Conservation (phyloP, 2,113 vertebrate species). For the Leuciscus idus region DNA sequence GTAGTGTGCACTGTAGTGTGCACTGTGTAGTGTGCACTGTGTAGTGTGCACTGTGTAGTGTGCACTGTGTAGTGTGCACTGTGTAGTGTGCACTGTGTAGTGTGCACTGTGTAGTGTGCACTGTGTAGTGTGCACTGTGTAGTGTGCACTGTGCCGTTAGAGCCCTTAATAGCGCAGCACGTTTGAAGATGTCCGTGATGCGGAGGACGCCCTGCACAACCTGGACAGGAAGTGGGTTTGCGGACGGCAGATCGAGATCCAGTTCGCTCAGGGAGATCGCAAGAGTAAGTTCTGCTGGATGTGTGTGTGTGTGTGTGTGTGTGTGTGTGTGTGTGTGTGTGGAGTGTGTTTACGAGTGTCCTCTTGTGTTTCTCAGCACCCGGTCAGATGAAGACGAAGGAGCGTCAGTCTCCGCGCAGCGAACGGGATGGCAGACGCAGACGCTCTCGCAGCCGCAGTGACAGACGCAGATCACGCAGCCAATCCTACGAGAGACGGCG, state of each 20-base stretch:
- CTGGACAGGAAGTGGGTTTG: slow-evolving; percentile 98
- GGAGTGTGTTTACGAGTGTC: no score
- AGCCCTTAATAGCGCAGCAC: slow-evolving; percentile 88
- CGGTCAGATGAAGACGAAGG: slow-evolving; percentile 96
- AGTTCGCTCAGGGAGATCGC: slow-evolving; percentile 95
- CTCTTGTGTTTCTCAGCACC: slow-evolving; percentile 77
- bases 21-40: no score
- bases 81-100: no score
- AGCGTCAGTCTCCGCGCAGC: slow-evolving; percentile 86
- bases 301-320: neutral
- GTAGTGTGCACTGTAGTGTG: no score
- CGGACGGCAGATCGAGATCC: slow-evolving; percentile 97
- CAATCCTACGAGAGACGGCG: slow-evolving; percentile 89
- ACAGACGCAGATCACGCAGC: slow-evolving; percentile 87
- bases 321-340: no score
- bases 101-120: no score
- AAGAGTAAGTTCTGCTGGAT: slow-evolving; percentile 84
- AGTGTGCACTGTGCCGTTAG: neutral
- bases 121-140: no score
- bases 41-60: neutral
- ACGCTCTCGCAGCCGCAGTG: slow-evolving; percentile 90
- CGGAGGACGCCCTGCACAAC: slow-evolving; percentile 95
- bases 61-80: no score
- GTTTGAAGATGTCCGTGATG: slow-evolving; percentile 97
- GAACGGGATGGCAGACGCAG: slow-evolving; percentile 64